Percentiles rank a stretch among this genome's conserved stretches.
These are phyloP conservation scores for Lasioglossum figueresi DNA, from an alignment of 2,888 invertebrate species.

Conservation along the genomic window DNA sequence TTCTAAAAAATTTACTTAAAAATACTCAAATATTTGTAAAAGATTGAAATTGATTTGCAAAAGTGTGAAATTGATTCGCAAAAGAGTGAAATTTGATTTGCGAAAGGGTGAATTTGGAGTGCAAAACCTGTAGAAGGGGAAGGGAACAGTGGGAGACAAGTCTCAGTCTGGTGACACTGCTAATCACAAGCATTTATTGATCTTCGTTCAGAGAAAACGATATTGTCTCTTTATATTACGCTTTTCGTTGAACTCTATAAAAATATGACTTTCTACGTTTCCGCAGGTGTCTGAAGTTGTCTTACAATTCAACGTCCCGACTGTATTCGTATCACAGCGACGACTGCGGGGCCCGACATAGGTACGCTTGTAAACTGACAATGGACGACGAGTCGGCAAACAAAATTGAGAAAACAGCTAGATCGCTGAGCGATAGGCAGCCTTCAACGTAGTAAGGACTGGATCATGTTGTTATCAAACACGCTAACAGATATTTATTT, in stretches of 20 bases:
- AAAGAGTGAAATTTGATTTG: too few relatives aligned
- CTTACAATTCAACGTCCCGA: constrained; percentile 87
- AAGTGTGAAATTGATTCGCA: too few relatives aligned
- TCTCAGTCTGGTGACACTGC: too few relatives aligned
- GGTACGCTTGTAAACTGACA: constrained; percentile 89
- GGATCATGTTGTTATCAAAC: background rate
- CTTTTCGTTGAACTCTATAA: background rate
- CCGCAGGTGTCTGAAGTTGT: constrained; percentile 88
- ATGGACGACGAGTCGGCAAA: constrained; percentile 79
- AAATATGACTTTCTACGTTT: background rate
- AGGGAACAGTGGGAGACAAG: too few relatives aligned
- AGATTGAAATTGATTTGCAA: too few relatives aligned
- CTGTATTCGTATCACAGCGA: constrained; percentile 89
- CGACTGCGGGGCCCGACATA: constrained; percentile 89
- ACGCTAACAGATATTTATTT: constrained; percentile 11
- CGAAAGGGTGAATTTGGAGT: too few relatives aligned
- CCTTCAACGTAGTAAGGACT: background rate
- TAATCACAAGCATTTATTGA: too few relatives aligned
- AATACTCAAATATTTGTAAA: too few relatives aligned
- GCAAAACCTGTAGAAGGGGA: too few relatives aligned
- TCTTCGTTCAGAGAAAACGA: too few relatives aligned
- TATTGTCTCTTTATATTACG: too few relatives aligned
- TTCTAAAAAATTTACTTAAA: too few relatives aligned
- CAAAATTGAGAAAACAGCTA: constrained; percentile 77
- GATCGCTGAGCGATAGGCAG: constrained; percentile 52